Evolutionary conservation across 2,888 invertebrate species (phyloP).

Genomic region (Podabrus alpinus): DNA sequence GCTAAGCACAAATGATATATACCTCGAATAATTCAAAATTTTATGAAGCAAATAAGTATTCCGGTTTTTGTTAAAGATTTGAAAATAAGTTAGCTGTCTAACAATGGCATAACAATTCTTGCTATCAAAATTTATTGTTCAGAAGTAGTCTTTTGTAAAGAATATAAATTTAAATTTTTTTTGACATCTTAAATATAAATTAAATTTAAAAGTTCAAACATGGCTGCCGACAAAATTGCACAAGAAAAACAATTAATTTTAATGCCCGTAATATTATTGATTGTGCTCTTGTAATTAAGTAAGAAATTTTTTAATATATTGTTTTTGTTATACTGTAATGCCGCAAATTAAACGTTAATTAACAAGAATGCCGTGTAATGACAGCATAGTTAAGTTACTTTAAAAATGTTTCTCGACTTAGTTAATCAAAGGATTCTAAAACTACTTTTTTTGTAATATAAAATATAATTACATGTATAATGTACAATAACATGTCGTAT

Average conservation of each 20-base stretch:
- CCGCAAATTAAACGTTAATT: constrained; percentile 24
- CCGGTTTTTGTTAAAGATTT: neutral
- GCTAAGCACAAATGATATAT: neutral
- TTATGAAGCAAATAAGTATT: neutral
- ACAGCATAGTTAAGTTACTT: constrained; percentile 19
- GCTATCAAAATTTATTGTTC: neutral
- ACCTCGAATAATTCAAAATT: neutral
- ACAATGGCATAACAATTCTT: neutral
- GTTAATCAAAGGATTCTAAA: constrained; percentile 6
- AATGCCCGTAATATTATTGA: constrained; percentile 14
- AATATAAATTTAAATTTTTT: neutral
- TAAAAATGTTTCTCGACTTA: constrained; percentile 1
- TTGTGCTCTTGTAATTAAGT: constrained; percentile 14
- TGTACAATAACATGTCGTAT: neutral
- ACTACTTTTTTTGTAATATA: neutral
- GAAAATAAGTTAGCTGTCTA: neutral
- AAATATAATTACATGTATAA: neutral
- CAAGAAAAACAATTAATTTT: constrained; percentile 10
- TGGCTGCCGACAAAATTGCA: neutral
- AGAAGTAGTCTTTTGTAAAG: neutral
- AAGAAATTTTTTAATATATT: constrained; percentile 9
- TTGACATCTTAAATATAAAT: neutral
- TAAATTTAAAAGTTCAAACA: neutral
- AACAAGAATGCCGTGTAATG: constrained; percentile 27
- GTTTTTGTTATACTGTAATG: constrained; percentile 13